Evolutionary conservation across 2,888 invertebrate genomes (phyloP).

Genomic region (Nebria brevicollis): DNA sequence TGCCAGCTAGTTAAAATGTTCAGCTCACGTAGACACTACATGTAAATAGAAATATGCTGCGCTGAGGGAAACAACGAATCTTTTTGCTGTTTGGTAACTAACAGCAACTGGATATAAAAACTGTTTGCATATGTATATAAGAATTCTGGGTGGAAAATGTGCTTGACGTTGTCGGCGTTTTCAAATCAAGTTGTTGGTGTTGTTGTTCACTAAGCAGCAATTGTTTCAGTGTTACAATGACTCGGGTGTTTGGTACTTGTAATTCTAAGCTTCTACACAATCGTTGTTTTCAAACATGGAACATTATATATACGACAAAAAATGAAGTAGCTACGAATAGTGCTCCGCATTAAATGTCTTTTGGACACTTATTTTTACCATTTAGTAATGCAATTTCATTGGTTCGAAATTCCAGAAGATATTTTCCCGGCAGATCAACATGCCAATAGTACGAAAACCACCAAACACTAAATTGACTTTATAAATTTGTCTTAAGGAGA

Average conservation of each 20-base stretch:
- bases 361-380: not conserved
- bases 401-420: too few species aligned
- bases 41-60: not conserved
- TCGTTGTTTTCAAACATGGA: slow-evolving; percentile 28
- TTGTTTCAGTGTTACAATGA: slow-evolving; percentile 45
- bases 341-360: not conserved
- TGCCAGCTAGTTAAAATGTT: not conserved
- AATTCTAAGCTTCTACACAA: slow-evolving; percentile 21
- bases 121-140: not conserved
- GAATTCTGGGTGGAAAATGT: not conserved
- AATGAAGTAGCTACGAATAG: not conserved
- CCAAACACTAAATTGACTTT: too few species aligned
- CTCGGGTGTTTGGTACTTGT: slow-evolving; percentile 42
- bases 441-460: too few species aligned
- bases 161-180: not conserved
- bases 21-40: not conserved
- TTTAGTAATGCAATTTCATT: not conserved
- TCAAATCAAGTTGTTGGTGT: not conserved
- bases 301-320: not conserved
- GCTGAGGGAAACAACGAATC: not conserved
- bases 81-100: not conserved
- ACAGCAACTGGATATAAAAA: not conserved
- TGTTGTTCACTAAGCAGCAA: slow-evolving; percentile 28
- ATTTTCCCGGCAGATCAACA: too few species aligned
- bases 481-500: too few species aligned